These are phyloP conservation scores for Drosophila lacicola DNA, from an alignment of 2,888 invertebrate genomes.

Conservation along the genomic window DNA sequence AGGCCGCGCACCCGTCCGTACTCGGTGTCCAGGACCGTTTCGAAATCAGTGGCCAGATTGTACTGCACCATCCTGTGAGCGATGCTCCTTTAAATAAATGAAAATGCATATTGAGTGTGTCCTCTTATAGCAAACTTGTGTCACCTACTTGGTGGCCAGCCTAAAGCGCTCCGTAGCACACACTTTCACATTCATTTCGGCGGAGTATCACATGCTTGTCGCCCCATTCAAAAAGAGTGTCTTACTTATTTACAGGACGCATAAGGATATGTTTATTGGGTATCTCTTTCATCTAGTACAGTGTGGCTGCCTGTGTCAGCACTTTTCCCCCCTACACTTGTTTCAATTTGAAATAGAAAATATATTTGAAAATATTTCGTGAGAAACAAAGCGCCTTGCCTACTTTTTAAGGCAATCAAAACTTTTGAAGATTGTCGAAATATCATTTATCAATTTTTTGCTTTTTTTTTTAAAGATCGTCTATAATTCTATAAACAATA, in stretches of 20 bases:
- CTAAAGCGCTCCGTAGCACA: background rate
- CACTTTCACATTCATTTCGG: background rate
- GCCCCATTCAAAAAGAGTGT: too few relatives aligned
- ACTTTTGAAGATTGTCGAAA: too few relatives aligned
- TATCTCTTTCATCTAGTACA: background rate
- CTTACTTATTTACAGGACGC: background rate
- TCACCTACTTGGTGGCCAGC: background rate
- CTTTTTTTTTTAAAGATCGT: too few relatives aligned
- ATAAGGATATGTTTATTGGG: background rate
- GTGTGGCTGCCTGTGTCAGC: background rate
- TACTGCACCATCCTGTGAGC: conserved; percentile 75
- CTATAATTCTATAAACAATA: too few relatives aligned
- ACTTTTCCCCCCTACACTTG: too few relatives aligned
- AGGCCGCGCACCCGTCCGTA: conserved; percentile 78
- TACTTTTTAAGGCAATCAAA: too few relatives aligned
- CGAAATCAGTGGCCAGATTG: conserved; percentile 72
- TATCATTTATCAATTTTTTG: too few relatives aligned
- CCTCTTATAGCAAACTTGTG: too few relatives aligned
- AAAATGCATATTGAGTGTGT: background rate
- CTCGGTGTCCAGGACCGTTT: conserved; percentile 62
- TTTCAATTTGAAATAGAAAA: too few relatives aligned
- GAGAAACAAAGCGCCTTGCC: too few relatives aligned
- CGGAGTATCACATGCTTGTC: background rate
- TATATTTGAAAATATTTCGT: too few relatives aligned
- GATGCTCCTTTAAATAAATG: conserved; percentile 53